A percentile compares a stretch with the other conserved stretches of the same genome.
Conservation (phyloP, 2,797 vertebrate genomes). For the Catamblyrhynchus diadema region DNA sequence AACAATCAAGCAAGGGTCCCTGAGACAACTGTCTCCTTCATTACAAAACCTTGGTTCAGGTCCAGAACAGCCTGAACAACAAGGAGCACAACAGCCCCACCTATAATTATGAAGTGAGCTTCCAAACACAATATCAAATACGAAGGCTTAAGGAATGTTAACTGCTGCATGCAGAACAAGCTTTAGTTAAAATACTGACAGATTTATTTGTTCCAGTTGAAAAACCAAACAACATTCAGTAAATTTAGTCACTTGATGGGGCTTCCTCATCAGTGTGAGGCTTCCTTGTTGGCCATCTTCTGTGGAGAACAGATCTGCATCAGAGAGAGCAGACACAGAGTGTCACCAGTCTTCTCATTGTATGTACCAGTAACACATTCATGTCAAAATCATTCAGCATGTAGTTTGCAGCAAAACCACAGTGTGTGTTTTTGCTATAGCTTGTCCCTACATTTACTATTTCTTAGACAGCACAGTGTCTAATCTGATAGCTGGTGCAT, state of each 20-base stretch:
- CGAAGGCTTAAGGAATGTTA: background rate
- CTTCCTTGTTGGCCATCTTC: background rate
- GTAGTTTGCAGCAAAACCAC: background rate
- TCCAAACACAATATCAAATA: background rate
- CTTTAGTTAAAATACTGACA: background rate
- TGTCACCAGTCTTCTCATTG: background rate
- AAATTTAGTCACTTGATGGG: background rate
- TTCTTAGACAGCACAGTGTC: background rate
- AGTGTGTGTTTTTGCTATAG: background rate
- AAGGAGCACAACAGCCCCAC: background rate
- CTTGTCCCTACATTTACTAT: background rate
- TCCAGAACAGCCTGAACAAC: background rate
- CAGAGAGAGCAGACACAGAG: background rate
- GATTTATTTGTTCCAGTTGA: background rate
- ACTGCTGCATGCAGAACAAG: background rate
- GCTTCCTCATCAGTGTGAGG: background rate
- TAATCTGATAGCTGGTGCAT: background rate
- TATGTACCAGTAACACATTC: background rate
- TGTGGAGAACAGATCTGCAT: background rate
- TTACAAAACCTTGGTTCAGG: background rate
- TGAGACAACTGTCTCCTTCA: conserved; percentile 4
- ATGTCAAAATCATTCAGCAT: background rate
- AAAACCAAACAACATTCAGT: background rate
- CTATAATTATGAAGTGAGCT: background rate
- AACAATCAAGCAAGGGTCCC: background rate